Percentiles rank a stretch among this genome's conserved stretches.
Conservation (phyloP, 2,888 invertebrate species). For the Girardia tigrina region DNA sequence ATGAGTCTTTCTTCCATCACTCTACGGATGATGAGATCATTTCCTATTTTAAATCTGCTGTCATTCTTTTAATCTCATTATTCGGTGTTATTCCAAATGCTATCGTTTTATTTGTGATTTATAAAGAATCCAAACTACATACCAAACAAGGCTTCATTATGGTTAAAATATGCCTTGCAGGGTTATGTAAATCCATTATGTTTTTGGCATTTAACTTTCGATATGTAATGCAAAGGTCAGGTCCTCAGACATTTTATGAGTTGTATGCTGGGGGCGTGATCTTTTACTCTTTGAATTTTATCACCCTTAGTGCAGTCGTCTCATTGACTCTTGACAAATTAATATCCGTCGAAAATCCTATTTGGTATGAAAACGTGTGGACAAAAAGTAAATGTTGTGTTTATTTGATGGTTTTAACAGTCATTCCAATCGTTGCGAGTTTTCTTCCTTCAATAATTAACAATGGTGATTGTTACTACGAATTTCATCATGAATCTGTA, state of each 20-base stretch:
- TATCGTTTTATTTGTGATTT: conserved; percentile 8
- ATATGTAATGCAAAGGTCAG: background rate
- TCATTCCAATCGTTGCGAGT: background rate
- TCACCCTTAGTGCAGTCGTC: background rate
- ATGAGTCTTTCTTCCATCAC: background rate
- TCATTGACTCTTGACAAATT: background rate
- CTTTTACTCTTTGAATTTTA: conserved; percentile 7
- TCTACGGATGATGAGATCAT: no score
- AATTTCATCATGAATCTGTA: conserved; percentile 1
- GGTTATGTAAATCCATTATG: background rate
- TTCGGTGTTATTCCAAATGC: background rate
- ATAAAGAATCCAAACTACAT: background rate
- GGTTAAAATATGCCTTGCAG: background rate
- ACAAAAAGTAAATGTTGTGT: conserved; percentile 5
- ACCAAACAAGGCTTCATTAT: conserved; percentile 1
- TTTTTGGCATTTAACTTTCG: background rate
- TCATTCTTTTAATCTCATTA: background rate
- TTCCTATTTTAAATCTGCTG: background rate
- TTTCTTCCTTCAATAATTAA: background rate
- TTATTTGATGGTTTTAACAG: background rate
- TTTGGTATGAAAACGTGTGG: background rate
- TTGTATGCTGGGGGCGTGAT: background rate
- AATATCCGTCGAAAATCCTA: background rate
- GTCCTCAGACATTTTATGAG: background rate
- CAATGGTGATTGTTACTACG: background rate